Base-by-base conservation (phyloP, 1,140 invertebrate genomes). In the Macrostomum lignano region DNA sequence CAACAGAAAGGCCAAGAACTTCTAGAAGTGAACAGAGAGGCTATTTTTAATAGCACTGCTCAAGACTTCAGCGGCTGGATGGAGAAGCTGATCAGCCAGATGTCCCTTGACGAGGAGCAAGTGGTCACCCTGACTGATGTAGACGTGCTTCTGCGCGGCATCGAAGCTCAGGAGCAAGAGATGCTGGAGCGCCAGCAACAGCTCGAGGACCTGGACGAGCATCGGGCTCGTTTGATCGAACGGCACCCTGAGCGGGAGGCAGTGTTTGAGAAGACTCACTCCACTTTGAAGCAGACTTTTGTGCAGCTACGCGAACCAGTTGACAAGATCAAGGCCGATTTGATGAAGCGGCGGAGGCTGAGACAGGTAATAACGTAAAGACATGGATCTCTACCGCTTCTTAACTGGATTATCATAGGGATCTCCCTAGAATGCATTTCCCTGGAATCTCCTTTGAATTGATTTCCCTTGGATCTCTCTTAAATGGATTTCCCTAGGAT, bases 301-400 rank as follows among this genome's bases (percentile, higher is more conserved):
- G 46, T 62, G 31, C 38, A 55, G 30, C 45, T 67, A 5, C 52
- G 61, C 39, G 74, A 72, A 20, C 84, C 84, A 7, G 55, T 93
- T 3, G 46, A 79, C 35, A 72, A 77, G 34, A 65, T 79, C 0
- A 78, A 86, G 44, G 61, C 66, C 25, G 68, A 78, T 6, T 49
- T 93, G 24, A 73, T 79, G 37, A 84, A 88, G 64, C 88, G 88
- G 60, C 91, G 91, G 58, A 81, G 88, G 58, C 81, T 81, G 1
- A 86, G 78, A 68, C 82, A 91, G 53, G n/a, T n/a, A n/a, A n/a
- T n/a, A n/a, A n/a, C n/a, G n/a, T n/a, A n/a, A n/a, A n/a, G n/a
- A n/a, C n/a, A n/a, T n/a, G n/a, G n/a, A n/a, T n/a, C n/a, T n/a
- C n/a, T n/a, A n/a, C n/a, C n/a, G n/a, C n/a, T n/a, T n/a, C n/a